These are phyloP conservation scores for Sesia apiformis DNA, from an alignment of 2,888 invertebrate genomes.

Conservation along the genomic window DNA sequence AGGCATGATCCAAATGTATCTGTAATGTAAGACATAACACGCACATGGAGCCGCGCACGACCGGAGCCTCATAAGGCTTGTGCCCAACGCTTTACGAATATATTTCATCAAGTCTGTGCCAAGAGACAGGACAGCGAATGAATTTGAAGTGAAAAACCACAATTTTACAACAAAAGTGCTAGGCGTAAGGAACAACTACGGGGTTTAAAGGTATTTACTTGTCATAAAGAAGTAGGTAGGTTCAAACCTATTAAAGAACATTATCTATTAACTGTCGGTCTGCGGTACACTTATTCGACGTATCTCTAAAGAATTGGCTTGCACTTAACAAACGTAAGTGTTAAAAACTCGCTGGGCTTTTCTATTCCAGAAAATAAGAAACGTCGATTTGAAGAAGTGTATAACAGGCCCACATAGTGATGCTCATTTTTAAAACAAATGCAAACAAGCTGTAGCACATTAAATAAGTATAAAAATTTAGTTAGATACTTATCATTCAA, in stretches of 20 bases:
- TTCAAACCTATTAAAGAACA: no score
- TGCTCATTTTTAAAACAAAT: neutral
- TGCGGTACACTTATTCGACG: no score
- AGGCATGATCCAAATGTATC: conserved; percentile 98
- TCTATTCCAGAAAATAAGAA: neutral
- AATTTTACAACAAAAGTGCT: neutral
- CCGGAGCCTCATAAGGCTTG: conserved; percentile 7
- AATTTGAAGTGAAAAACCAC: neutral
- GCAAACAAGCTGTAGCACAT: conserved; percentile 1
- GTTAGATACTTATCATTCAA: no score
- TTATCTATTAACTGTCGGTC: no score
- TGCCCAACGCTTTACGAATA: no score
- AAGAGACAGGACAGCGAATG: neutral
- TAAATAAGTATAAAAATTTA: no score
- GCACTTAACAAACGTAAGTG: no score
- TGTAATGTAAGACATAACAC: conserved; percentile 80
- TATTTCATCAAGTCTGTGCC: neutral
- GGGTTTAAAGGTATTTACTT: no score
- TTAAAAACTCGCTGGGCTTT: no score
- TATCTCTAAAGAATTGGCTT: no score
- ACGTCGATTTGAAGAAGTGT: neutral
- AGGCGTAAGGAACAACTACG: no score
- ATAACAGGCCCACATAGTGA: neutral
- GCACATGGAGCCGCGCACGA: conserved; percentile 57
- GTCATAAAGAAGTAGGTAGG: no score